These are phyloP conservation scores for Cassiopea xamachana DNA, from an alignment of 30 jellyfish, hydroid and myxozoan species.

Conservation along the genomic window DNA sequence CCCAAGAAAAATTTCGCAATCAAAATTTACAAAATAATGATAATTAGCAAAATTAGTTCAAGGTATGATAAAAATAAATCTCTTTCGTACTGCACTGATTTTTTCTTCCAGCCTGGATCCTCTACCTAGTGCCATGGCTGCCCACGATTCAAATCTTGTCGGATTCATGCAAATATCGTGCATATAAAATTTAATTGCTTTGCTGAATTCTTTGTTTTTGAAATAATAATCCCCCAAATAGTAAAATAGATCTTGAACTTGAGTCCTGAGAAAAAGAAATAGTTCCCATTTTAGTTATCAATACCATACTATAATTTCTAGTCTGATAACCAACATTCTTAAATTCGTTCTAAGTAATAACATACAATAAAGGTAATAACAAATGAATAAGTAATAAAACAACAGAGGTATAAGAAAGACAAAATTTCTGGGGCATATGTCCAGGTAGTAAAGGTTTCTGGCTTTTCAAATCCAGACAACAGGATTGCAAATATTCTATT, in stretches of 20 bases:
- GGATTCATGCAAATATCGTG: conserved; percentile 96
- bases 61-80: neutral
- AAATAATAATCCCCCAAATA: conserved; percentile 93
- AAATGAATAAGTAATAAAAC: no score
- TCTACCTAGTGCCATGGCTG: conserved; percentile 96
- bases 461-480: no score
- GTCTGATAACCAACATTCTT: neutral
- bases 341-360: no score
- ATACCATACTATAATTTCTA: no score
- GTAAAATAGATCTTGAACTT: conserved; percentile 81
- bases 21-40: no score
- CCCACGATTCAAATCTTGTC: conserved; percentile 96
- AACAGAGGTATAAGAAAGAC: no score
- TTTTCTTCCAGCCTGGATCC: conserved; percentile 97
- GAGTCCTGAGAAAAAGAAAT: conserved; percentile 50
- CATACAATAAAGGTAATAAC: no score
- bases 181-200: conserved; percentile 95
- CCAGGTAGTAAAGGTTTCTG: no score
- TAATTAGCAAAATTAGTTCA: no score
- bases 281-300: neutral
- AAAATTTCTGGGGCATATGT: no score
- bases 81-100: conserved; percentile 83
- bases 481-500: no score
- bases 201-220: conserved; percentile 95
- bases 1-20: no score